A percentile compares a stretch with the other conserved stretches of the same genome.
Conservation (phyloP, 2,888 invertebrate species). For the Melipona beecheii region DNA sequence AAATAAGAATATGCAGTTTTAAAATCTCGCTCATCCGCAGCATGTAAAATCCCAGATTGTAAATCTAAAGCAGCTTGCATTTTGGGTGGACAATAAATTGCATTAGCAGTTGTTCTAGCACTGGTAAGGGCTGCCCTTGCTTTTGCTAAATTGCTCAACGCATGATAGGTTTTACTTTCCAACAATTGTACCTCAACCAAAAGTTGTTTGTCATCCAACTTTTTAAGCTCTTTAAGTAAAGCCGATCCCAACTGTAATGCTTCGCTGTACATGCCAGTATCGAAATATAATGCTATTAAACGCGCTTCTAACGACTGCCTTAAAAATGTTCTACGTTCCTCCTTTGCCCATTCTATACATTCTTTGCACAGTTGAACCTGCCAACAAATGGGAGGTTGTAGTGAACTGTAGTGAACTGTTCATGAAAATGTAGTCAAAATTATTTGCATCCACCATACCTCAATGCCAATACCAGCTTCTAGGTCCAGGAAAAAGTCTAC, state of each 20-base stretch:
- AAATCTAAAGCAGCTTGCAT: slow-evolving; percentile 98
- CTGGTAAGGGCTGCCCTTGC: slow-evolving; percentile 98
- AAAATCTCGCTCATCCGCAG: slow-evolving; percentile 99
- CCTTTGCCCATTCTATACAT: slow-evolving; percentile 99
- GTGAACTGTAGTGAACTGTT: neutral
- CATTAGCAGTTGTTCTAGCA: slow-evolving; percentile 99
- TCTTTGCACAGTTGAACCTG: slow-evolving; percentile 95
- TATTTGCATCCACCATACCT: slow-evolving; percentile 84
- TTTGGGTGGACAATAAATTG: slow-evolving; percentile 99
- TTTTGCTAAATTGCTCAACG: slow-evolving; percentile 97
- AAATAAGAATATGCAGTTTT: slow-evolving; percentile 99
- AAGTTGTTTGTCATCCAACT: slow-evolving; percentile 99
- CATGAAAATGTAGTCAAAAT: neutral
- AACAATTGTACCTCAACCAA: slow-evolving; percentile 98
- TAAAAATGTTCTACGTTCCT: slow-evolving; percentile 98
- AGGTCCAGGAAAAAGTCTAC: slow-evolving; percentile 99
- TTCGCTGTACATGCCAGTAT: slow-evolving; percentile 95
- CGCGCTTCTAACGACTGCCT: slow-evolving; percentile 98
- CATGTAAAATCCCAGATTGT: slow-evolving; percentile 99
- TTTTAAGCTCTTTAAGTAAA: slow-evolving; percentile 97
- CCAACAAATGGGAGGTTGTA: neutral
- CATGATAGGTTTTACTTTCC: slow-evolving; percentile 99
- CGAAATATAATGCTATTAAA: slow-evolving; percentile 96
- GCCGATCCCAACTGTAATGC: slow-evolving; percentile 93
- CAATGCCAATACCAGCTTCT: slow-evolving; percentile 97